These are phyloP conservation scores for Urocynchramus pylzowi DNA, from an alignment of 2,113 vertebrate genomes.

Conservation along the genomic window DNA sequence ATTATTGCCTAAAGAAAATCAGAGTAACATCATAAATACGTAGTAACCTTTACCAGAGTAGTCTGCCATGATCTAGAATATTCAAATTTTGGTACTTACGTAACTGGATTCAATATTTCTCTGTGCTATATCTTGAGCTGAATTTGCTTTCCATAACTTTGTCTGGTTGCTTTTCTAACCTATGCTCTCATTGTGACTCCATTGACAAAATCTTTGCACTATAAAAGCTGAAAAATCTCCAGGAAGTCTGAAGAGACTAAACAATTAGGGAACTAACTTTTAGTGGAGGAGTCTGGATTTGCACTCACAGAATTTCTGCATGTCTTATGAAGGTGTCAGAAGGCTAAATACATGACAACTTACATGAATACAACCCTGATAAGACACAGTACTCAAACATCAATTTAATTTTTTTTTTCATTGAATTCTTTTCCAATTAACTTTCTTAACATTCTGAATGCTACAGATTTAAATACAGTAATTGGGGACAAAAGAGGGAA, in stretches of 20 bases:
- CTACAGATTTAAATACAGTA: not conserved
- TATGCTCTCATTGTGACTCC: rapidly evolving
- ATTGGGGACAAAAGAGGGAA: not conserved
- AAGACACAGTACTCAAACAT: not conserved
- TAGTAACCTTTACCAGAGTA: not conserved
- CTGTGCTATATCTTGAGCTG: not conserved
- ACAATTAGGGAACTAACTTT: not conserved
- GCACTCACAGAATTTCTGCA: not conserved
- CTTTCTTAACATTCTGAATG: not conserved
- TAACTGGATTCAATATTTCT: not conserved
- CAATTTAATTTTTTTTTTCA: not conserved
- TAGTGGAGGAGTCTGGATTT: not conserved
- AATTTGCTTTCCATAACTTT: not conserved
- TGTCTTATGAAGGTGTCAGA: not conserved
- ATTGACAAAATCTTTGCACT: not conserved
- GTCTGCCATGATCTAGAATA: not conserved
- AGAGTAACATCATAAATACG: not conserved
- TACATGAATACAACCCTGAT: not conserved
- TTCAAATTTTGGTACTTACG: not conserved
- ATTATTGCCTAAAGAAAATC: not conserved
- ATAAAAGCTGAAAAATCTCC: not conserved
- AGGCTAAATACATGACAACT: not conserved
- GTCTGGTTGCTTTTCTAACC: not conserved
- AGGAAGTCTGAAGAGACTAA: not conserved
- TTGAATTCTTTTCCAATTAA: not conserved